phyloP scores from a whole-genome alignment of 2,888 invertebrate species.

The Leucophenga montana region DNA sequence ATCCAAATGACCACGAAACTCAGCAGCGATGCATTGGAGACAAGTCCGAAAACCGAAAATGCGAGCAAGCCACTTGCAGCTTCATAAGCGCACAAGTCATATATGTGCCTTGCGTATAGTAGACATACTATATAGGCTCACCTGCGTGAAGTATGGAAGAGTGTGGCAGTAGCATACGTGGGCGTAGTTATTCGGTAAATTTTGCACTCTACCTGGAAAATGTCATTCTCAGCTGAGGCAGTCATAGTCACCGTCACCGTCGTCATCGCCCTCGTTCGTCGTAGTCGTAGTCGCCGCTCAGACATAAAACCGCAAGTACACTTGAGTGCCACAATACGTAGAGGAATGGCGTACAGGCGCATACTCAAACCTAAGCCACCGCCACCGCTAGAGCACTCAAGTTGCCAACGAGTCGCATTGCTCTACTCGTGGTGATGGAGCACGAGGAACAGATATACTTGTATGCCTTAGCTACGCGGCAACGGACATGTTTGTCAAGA shows the following conservation, averaged over 20 bases:
- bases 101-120: background rate
- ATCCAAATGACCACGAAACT: too few species aligned
- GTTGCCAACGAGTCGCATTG: conserved; percentile 6
- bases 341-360: conserved; percentile 51
- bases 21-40: too few species aligned
- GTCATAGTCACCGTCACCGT: background rate
- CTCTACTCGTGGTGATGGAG: background rate
- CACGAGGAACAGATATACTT: too few species aligned
- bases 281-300: background rate
- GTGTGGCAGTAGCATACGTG: background rate
- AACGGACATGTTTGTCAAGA: conserved; percentile 18
- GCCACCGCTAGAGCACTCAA: conserved; percentile 13
- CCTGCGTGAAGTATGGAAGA: background rate
- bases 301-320: conserved; percentile 64
- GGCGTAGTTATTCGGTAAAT: conserved; percentile 57
- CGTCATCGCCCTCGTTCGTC: background rate
- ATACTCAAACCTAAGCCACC: background rate
- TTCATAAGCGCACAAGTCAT: conserved; percentile 20
- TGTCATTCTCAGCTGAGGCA: conserved; percentile 68
- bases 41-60: background rate
- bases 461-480: conserved; percentile 6
- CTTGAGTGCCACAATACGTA: conserved; percentile 54
- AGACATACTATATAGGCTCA: background rate
- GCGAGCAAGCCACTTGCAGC: conserved; percentile 58
- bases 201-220: conserved; percentile 71